Evolutionary conservation across 2,113 vertebrate species (phyloP).

Genomic region (Coptodon rendalli): DNA sequence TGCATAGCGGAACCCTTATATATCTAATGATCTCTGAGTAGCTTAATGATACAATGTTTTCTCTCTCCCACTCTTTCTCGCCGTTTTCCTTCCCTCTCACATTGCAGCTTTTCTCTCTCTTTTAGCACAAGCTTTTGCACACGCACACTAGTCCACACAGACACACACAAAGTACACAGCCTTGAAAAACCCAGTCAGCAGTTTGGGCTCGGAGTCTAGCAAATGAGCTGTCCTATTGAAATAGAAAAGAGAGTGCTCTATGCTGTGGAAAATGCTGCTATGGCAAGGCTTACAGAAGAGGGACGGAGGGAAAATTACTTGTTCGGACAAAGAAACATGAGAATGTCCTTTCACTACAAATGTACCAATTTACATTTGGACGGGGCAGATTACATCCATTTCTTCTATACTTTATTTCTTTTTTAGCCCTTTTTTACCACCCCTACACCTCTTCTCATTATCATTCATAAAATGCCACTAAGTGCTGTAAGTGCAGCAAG

Average conservation of each 20-base stretch:
- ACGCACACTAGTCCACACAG: not conserved
- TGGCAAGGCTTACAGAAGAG: constrained; percentile 66
- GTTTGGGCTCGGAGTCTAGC: constrained; percentile 73
- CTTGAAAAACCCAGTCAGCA: constrained; percentile 76
- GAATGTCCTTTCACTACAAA: constrained; percentile 72
- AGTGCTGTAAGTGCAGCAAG: constrained; percentile 19
- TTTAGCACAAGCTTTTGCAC: constrained; percentile 28
- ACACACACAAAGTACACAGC: constrained; percentile 46
- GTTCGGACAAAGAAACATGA: constrained; percentile 74
- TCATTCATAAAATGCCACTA: constrained; percentile 57
- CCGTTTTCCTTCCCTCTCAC: constrained; percentile 50
- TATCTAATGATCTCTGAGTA: constrained; percentile 74
- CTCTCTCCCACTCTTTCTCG: constrained; percentile 35
- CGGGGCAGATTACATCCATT: constrained; percentile 66
- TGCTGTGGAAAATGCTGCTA: constrained; percentile 75
- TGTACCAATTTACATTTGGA: constrained; percentile 72
- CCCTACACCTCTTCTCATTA: constrained; percentile 41
- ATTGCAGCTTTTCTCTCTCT: constrained; percentile 24
- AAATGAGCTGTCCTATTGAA: constrained; percentile 83
- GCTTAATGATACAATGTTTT: constrained; percentile 69
- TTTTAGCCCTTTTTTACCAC: not conserved
- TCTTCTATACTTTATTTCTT: constrained; percentile 26
- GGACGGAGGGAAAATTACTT: constrained; percentile 68
- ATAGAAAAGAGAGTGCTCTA: constrained; percentile 72
- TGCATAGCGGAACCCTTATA: constrained; percentile 63